A percentile compares a stretch with the other conserved stretches of the same genome.
Evolutionary conservation across 2,888 invertebrate species (phyloP).

Genomic region (Nomada ruficornis): DNA sequence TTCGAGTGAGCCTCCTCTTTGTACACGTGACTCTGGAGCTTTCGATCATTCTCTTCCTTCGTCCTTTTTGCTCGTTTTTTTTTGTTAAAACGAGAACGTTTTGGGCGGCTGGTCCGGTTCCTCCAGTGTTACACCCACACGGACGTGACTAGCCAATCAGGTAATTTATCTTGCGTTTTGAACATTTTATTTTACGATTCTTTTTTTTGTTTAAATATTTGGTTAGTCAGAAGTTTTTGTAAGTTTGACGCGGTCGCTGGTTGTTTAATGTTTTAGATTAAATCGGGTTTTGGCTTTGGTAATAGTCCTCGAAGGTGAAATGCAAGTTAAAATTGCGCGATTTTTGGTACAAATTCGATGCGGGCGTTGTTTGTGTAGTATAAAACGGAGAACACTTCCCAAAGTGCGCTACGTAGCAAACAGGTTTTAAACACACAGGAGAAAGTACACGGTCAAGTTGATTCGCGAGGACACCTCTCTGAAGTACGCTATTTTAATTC

Average conservation of each 20-base stretch:
- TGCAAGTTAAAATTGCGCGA: neutral
- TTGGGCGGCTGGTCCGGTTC: neutral
- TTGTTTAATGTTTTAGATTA: neutral
- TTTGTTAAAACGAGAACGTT: neutral
- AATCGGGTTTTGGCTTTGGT: neutral
- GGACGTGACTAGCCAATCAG: conserved; percentile 1
- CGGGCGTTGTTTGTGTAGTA: neutral
- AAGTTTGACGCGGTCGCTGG: neutral
- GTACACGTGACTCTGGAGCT: conserved; percentile 32
- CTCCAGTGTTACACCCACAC: neutral
- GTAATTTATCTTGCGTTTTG: neutral
- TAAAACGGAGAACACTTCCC: neutral
- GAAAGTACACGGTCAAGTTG: conserved; percentile 50
- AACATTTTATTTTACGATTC: neutral
- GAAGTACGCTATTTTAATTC: neutral
- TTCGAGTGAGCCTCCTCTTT: neutral
- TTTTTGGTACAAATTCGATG: neutral
- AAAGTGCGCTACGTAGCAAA: conserved; percentile 1
- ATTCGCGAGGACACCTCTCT: conserved; percentile 14
- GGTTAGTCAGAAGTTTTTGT: neutral
- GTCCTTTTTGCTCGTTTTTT: neutral
- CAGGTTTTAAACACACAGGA: conserved; percentile 24
- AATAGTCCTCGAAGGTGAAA: neutral
- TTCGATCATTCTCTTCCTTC: neutral
- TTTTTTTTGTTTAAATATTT: neutral